Evolutionary conservation across 2,113 vertebrate species (phyloP).

Genomic region (Gallinago media): DNA sequence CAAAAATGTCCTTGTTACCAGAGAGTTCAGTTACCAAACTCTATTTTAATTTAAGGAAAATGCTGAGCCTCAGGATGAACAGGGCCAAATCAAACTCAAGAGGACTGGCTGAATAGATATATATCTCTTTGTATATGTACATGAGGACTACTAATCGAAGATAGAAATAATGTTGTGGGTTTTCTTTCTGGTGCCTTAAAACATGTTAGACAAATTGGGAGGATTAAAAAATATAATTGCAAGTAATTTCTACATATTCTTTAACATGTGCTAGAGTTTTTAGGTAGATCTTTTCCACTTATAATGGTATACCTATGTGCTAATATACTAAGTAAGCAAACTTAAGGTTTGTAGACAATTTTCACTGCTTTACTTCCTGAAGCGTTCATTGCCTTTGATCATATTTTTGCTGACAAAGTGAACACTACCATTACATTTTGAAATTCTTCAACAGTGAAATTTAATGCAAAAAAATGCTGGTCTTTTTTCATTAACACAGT

Average conservation of each 20-base stretch:
- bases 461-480: not conserved
- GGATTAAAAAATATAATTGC: not conserved
- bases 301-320: not conserved
- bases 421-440: not conserved
- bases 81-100: not conserved
- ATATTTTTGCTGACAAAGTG: not conserved
- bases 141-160: not conserved
- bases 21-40: not conserved
- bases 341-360: not conserved
- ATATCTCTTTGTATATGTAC: not conserved
- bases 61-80: not conserved
- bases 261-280: not conserved
- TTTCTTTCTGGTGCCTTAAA: not conserved
- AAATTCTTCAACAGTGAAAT: not conserved
- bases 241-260: not conserved
- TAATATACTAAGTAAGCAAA: not conserved
- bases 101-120: not conserved
- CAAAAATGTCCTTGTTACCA: slow-evolving; percentile 27
- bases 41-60: not conserved
- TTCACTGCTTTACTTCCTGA: not conserved
- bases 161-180: not conserved
- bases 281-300: not conserved
- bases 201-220: not conserved
- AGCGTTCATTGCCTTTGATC: not conserved
- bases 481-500: not conserved